Conservation (phyloP, 2,113 vertebrate species). For the Anarhynchus alexandrinus region DNA sequence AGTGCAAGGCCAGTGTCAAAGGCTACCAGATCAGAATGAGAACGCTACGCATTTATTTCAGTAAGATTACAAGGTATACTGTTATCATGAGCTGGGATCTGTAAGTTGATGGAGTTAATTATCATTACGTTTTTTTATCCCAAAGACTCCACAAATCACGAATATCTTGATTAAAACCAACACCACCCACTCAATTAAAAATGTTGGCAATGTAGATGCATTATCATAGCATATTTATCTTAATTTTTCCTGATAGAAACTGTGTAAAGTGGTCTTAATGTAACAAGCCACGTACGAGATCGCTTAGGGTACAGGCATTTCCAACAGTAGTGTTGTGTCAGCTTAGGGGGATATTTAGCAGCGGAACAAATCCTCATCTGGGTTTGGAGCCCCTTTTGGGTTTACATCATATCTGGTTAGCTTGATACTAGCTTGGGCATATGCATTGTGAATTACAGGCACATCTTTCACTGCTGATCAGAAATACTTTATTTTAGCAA, state of each 20-base stretch:
- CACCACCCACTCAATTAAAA: background rate
- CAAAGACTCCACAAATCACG: background rate
- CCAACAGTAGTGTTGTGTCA: background rate
- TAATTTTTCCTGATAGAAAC: background rate
- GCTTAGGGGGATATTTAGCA: background rate
- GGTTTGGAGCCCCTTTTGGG: background rate
- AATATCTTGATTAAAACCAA: background rate
- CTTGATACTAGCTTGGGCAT: background rate
- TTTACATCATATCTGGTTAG: background rate
- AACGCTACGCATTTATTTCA: background rate
- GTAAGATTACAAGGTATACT: background rate
- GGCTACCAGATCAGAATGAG: background rate
- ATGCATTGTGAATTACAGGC: background rate
- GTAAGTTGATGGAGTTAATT: background rate
- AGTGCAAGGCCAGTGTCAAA: background rate
- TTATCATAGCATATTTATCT: background rate
- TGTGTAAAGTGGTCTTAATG: background rate
- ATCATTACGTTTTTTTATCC: background rate
- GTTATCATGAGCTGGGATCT: background rate
- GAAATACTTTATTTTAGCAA: background rate
- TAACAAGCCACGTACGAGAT: background rate
- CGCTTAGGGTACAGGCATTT: background rate
- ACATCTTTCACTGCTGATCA: background rate
- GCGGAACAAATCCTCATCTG: background rate
- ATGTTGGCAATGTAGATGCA: background rate